A percentile compares a stretch with the other conserved stretches of the same genome.
Evolutionary conservation across 2,113 vertebrate genomes (phyloP).

Genomic region (Axis porcinus): DNA sequence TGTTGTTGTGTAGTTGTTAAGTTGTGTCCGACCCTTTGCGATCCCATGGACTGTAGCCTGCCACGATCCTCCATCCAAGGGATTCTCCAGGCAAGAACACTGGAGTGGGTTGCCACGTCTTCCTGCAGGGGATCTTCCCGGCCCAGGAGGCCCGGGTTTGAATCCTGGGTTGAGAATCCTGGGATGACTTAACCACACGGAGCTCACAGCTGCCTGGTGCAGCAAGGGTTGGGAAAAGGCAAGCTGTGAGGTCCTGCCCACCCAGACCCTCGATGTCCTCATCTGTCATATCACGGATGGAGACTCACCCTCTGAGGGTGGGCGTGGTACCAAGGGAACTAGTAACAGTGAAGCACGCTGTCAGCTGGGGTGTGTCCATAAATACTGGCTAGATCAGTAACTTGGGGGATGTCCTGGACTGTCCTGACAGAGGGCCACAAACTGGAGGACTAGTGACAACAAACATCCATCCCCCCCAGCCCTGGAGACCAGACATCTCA

Average conservation of each 20-base stretch:
- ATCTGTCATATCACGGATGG: no score
- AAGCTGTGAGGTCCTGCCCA: background rate
- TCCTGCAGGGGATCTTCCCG: background rate
- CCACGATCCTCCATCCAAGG: background rate
- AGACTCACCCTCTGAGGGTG: background rate
- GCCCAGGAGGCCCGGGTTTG: background rate
- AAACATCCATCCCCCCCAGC: fast-evolving
- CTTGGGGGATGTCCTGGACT: no score
- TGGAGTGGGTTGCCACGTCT: background rate
- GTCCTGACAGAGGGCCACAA: background rate
- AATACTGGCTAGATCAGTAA: fast-evolving
- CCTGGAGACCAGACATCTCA: background rate
- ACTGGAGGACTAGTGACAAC: fast-evolving
- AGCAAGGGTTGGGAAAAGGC: background rate
- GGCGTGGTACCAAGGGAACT: fast-evolving
- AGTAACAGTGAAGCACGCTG: fast-evolving
- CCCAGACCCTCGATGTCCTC: background rate
- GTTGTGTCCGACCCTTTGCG: fast-evolving
- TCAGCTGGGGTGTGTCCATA: fast-evolving
- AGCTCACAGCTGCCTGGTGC: background rate
- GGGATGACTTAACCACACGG: background rate
- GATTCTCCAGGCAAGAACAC: background rate
- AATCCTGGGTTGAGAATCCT: background rate
- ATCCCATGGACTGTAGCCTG: background rate
- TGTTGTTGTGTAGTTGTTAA: fast-evolving